Evolutionary conservation across 1,140 invertebrate genomes (phyloP), one percentile per base, ranked within the genome.

Genomic region (Ganaspis sp.): DNA sequence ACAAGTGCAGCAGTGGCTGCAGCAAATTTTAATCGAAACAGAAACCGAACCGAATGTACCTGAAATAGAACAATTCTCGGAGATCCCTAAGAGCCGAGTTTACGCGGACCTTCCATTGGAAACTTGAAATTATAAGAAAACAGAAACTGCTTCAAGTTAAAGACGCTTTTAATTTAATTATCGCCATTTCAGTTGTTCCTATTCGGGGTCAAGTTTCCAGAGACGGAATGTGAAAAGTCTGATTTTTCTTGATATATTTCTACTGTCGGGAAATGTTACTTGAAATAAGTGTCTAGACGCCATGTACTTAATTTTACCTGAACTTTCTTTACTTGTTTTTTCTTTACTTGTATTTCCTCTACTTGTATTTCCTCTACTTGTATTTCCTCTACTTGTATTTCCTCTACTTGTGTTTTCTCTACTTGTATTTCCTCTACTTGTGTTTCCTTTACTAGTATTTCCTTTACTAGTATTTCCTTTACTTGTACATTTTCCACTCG

Each of bases 1-100:
- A 12, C 92, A 93, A 77, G 92, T 93, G 11, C 92, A 93, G 26
- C 92, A 93, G 45, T 93, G 92, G 92, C 81, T 93, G 34, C 88
- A 90, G 9, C 91, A 93, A 72, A 93, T 93, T 23, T 88, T 93
- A 73, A 89, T 90, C 0, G 92, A 93, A 74, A 92, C 92, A 0
- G 92, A 93, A 82, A 90, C 92, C 29, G 92, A 93, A 77, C 92
- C 92, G 6, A 90, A 89, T 72, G 85, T 90, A 42, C 87, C 90
- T 23, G 90, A 91, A 70, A 81, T 87, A 4, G 89, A 85, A 12
- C 91, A 92, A 38, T 92, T 93, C 73, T 90, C 89, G 17, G 91
- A 90, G 42, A 92, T 93, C 81, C 86, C 92, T 40, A 92, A 92
- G 74, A 87, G 90, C 42, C 89, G 89, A 76, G 85, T 83, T 77